Conservation (phyloP, 2,888 invertebrate species). For the Crossocerus cetratus region DNA sequence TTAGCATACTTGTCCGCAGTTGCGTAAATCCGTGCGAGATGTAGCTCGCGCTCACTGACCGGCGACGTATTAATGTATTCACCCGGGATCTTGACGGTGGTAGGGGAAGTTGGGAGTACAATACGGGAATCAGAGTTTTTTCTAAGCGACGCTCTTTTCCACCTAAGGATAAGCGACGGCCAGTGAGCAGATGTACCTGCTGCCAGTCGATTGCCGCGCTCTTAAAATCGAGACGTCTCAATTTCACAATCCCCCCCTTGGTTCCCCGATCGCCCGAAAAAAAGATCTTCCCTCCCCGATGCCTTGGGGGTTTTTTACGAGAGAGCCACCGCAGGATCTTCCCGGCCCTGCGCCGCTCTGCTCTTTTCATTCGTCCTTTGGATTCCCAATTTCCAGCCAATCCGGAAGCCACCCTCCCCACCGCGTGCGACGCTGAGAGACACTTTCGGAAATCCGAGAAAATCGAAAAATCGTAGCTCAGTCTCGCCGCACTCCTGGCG, state of each 20-base stretch:
- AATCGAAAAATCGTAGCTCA: slow-evolving; percentile 35
- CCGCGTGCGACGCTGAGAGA: slow-evolving; percentile 22
- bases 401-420: slow-evolving; percentile 41
- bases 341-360: slow-evolving; percentile 23
- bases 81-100: not conserved
- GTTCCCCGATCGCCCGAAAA: slow-evolving; percentile 22
- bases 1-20: not conserved
- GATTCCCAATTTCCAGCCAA: slow-evolving; percentile 49
- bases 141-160: not conserved
- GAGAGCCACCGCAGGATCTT: slow-evolving; percentile 22
- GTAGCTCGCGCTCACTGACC: not conserved
- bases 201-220: slow-evolving; percentile 71
- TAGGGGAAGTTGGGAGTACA: not conserved
- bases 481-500: slow-evolving; percentile 41
- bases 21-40: not conserved
- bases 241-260: slow-evolving; percentile 68
- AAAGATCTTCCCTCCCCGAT: slow-evolving; percentile 55
- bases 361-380: slow-evolving; percentile 36
- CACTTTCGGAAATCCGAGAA: slow-evolving; percentile 61
- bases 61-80: not conserved
- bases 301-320: slow-evolving; percentile 29
- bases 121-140: not conserved
- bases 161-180: not conserved
- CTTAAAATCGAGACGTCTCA: slow-evolving; percentile 74
- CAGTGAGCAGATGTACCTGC: slow-evolving; percentile 72